Base-by-base conservation (phyloP, 1,140 invertebrate genomes). In the Archegozetes longisetosus region DNA sequence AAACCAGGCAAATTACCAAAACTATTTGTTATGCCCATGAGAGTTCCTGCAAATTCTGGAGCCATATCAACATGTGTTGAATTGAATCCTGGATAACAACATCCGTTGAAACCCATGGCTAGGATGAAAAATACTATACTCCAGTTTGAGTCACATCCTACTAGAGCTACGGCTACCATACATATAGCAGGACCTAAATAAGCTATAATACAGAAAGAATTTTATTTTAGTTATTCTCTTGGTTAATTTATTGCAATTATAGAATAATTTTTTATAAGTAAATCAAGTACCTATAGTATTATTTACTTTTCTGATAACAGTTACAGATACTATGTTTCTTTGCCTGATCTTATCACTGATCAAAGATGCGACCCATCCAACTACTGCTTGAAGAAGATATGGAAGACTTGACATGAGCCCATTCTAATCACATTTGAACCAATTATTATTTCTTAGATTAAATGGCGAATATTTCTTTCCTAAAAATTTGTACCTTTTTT, bases 171-270 rank as follows among this genome's bases (percentile, higher is more conserved):
- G 3, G 71, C 71, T 14, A 86, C 68, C n/a, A 88, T 74, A 66
- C 84, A 86, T 3, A 78, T 65, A 29, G 77, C 77, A 2, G 85
- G 84, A 83, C 74, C 17, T 78, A 65, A 3, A 81, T 84, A 29
- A 14, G 65, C 65, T 65, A 23, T 4, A 57, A 50, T 46, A 62
- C 9, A n/a, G 49, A 50, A 47, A 46, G 46, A 23, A 28, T 23
- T n/a, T 29, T 27, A 29, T 61, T 49, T 9, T 17, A 61, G 4
- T 9, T 24, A 14, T 22, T 20, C n/a, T n/a, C n/a, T n/a, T n/a
- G n/a, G n/a, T n/a, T n/a, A n/a, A n/a, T n/a, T n/a, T n/a, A n/a
- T n/a, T n/a, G n/a, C n/a, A n/a, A n/a, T n/a, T n/a, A n/a, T n/a
- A n/a, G n/a, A n/a, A n/a, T 9, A 51, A 26, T 12, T 25, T 22